phyloP scores from a whole-genome alignment of 2,113 vertebrate species.

The Delphinapterus leucas region DNA sequence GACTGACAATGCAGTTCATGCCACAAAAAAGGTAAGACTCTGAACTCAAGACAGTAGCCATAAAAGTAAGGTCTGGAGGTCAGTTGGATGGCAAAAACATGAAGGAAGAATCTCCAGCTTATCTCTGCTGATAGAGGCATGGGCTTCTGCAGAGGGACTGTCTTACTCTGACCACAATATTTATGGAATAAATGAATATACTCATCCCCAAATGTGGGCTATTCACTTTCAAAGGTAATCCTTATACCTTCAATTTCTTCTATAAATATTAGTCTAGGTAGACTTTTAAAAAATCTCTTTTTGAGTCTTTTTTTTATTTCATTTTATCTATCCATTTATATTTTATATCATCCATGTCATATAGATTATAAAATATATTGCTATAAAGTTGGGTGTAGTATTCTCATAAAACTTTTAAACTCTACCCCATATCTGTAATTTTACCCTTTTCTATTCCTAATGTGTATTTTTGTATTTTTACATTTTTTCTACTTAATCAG shows the following conservation, averaged over 20 bases:
- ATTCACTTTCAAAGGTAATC: neutral
- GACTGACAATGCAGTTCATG: neutral
- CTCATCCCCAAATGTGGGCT: neutral
- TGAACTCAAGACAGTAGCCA: neutral
- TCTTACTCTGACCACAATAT: neutral
- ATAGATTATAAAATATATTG: neutral
- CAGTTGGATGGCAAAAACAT: neutral
- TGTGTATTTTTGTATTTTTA: neutral
- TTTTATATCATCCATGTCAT: slow-evolving; percentile 20
- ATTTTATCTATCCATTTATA: neutral
- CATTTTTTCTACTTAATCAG: neutral
- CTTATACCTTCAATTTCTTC: neutral
- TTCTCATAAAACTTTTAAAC: neutral
- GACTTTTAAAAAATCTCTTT: neutral
- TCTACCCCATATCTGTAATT: neutral
- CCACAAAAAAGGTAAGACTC: neutral
- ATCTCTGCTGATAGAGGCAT: neutral
- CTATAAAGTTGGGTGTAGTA: neutral
- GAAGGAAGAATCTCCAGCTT: neutral
- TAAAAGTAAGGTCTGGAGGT: neutral
- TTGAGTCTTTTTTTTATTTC: neutral
- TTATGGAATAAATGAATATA: slow-evolving; percentile 19
- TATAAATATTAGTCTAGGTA: neutral
- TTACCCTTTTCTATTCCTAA: neutral
- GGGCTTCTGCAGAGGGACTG: neutral